phyloP scores from a whole-genome alignment of 2,113 vertebrate genomes.

The Falco punctatus region DNA sequence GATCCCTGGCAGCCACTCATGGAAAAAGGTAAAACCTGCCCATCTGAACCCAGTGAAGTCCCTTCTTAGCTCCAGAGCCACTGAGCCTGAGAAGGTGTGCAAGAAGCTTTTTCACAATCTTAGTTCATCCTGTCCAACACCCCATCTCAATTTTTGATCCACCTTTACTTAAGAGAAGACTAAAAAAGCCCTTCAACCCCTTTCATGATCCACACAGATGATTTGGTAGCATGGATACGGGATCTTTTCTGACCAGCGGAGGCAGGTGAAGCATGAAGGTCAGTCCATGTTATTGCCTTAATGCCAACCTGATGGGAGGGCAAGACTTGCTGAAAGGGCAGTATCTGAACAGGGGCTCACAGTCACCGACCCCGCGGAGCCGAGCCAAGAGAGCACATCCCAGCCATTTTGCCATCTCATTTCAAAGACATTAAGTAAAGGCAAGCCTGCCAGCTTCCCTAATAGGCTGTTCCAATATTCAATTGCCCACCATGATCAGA shows the following conservation, averaged over 20 bases:
- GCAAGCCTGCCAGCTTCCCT: slow-evolving; percentile 26
- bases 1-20: neutral
- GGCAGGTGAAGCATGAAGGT: neutral
- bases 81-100: neutral
- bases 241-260: neutral
- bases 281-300: neutral
- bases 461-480: slow-evolving; percentile 55
- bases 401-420: neutral
- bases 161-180: neutral
- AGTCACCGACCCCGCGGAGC: neutral
- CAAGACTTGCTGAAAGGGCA: neutral
- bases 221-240: neutral
- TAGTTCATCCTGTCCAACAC: neutral
- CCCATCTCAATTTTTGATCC: neutral
- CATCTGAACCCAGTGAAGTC: neutral
- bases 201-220: neutral
- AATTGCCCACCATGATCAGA: slow-evolving; percentile 44
- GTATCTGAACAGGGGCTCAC: neutral
- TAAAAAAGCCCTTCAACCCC: neutral
- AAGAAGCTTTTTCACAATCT: neutral
- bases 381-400: neutral
- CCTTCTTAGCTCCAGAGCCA: neutral
- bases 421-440: neutral
- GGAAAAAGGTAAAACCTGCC: neutral
- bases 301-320: neutral